Base-by-base conservation (phyloP, 2,888 invertebrate genomes). In the Neria commutata region DNA sequence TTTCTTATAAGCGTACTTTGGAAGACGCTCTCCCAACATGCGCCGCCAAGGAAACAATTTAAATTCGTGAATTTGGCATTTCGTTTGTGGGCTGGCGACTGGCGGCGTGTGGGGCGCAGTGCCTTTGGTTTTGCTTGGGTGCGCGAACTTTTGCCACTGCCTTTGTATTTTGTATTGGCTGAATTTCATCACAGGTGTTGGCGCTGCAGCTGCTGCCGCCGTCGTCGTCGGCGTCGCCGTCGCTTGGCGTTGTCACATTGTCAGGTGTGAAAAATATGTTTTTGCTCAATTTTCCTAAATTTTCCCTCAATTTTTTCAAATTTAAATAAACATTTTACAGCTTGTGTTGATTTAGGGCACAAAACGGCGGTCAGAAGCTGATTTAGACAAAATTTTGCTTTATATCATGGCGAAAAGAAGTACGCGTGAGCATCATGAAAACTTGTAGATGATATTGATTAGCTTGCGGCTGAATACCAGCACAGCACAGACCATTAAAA, bases 181-280 rank as follows among this genome's bases (percentile, higher is more conserved):
- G 40, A 71, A 68, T 73, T 72, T 69, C 62, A 67, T 65, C 77
- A 67, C 76, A 76, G 78, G 76, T 76, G 76, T 77, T 72, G 67
- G 65, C 61, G 69, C 51, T 56, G 63, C 57, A 59, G 37, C 46
- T 40, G 60, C 56, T 66, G 65, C 61, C 61, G 63, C 61, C 60
- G 51, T 60, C 64, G 61, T 57, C 60, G 63, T 55, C 54, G 19
- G n/a, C 29, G 14, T 21, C 29, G 17, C 14, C 54, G 56, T 57
- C 55, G 65, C 21, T 63, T 58, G 66, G 66, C 71, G 68, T 74
- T 70, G 69, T 69, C 65, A 65, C 66, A 68, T 66, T 66, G 64
- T 70, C 73, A 67, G 71, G 70, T 71, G 68, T 67, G 66, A 70
- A 54, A 53, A 48, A 58, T 46, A 21, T 25, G 16, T 52, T 53